Evolutionary conservation across 2,888 invertebrate species (phyloP), one percentile per base, ranked within the genome.

Genomic region (Scaeva pyrastri): DNA sequence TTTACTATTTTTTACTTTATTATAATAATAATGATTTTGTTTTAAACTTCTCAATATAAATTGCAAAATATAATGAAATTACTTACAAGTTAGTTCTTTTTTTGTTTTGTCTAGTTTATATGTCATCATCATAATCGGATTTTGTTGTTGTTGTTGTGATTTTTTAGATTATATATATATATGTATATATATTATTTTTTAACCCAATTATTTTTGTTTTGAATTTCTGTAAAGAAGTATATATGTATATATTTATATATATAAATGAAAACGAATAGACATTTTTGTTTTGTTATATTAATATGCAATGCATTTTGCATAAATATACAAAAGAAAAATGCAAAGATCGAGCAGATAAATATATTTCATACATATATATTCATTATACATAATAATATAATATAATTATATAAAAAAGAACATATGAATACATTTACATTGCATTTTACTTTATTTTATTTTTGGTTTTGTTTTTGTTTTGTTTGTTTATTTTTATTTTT

Each of bases 41-140:
- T 58, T 10, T 79, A 55, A 83, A 79, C 78, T 74, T 87, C 78
- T 87, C 83, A 83, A 87, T 87, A 87, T 87, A 87, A 87, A 87
- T 87, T 87, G 87, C 87, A 87, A 87, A 87, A 87, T 87, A 87
- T 83, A 87, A 79, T 87, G 74, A 87, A 83, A 87, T 87, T 83
- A 75, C 87, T 87, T 87, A 81, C 75, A 75, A 12, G 68, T 87
- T 87, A 87, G 78, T 81, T 81, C 76, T 31, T 19, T n/a, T 48
- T 31, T 45, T 31, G 31, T 31, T 31, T 31, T 31, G 31, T 52
- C 21, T 73, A 8, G 14, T 21, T 45, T 77, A 39, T 75, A 68
- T 68, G 50, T 64, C 73, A 81, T 81, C 76, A 70, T 78, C 23
- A 62, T 81, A 41, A 62, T 71, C n/a, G 62, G 36, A 48, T 43